Base-by-base conservation (phyloP, 1,140 invertebrate species). In the Pectinophora gossypiella region DNA sequence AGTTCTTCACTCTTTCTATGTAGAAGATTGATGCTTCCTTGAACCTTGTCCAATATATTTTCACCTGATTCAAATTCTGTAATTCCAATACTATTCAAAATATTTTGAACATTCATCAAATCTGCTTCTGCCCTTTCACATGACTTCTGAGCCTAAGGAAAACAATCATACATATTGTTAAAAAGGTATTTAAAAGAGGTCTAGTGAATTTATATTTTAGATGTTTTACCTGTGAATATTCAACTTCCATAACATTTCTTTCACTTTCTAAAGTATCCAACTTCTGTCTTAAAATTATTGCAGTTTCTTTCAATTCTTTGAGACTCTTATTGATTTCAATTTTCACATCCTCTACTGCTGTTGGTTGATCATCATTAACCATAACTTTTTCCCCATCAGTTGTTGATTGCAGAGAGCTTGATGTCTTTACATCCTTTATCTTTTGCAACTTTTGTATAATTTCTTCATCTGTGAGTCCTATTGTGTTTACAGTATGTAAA, bases 201-300 rank as follows among this genome's bases (percentile, higher is more conserved):
- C n/a, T n/a, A n/a, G n/a, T n/a, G n/a, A n/a, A n/a, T n/a, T n/a
- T n/a, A n/a, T n/a, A n/a, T n/a, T n/a, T n/a, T n/a, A n/a, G n/a
- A n/a, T n/a, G n/a, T 32, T 21, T 48, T 72, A 85, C 82, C 72
- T 85, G 79, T 16, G 69, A 68, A 64, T 62, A 82, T 65, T 84
- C 82, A 44, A 78, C 68, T 58, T 77, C 73, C 76, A 84, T 85
- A 18, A 77, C 59, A 76, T 79, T 85, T 59, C 63, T 72, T 56
- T 80, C 82, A 73, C 72, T 82, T 57, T 80, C 70, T 9, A 85
- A 56, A 13, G 63, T 68, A 49, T 85, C 78, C 21, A 81, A 64
- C 53, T 76, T 82, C 62, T 85, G 79, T 35, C 73, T 68, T 7
- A 84, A 61, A 38, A 76, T 49, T 54, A 82, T 76, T 13, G 73